Evolutionary conservation across 2,888 invertebrate genomes (phyloP).

Genomic region (Synergus gifuensis): DNA sequence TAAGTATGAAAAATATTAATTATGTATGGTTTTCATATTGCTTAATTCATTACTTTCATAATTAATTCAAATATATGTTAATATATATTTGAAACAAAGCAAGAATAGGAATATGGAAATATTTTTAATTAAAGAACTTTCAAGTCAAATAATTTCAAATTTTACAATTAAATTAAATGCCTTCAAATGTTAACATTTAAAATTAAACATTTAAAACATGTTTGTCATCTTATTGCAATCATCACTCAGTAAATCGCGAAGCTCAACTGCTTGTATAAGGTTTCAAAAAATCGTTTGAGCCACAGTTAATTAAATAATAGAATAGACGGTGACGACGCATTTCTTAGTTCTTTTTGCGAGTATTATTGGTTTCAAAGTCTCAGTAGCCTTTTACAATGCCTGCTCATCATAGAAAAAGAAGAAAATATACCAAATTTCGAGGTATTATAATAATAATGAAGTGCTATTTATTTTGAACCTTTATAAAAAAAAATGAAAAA

Average conservation of each 20-base stretch:
- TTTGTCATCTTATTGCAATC: background rate
- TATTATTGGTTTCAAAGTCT: background rate
- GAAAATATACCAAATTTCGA: conserved; percentile 63
- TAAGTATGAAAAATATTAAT: background rate
- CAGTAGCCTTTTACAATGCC: conserved; percentile 62
- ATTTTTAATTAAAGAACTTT: too few species aligned
- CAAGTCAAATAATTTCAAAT: too few species aligned
- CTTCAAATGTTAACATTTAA: too few species aligned
- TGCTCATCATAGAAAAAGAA: conserved; percentile 65
- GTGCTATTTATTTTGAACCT: too few species aligned
- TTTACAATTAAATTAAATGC: too few species aligned
- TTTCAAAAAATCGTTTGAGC: conserved; percentile 24
- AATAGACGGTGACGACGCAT: background rate
- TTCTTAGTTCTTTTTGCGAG: background rate
- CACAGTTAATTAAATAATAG: conserved; percentile 30
- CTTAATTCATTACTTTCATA: background rate
- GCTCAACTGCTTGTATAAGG: conserved; percentile 8
- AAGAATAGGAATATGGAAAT: too few species aligned
- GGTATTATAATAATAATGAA: conserved; percentile 58
- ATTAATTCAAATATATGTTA: too few species aligned
- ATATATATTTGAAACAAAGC: too few species aligned
- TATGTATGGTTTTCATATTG: background rate
- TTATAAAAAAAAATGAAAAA: too few species aligned
- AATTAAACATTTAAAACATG: too few species aligned
- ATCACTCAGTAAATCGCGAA: background rate